Base-by-base conservation (phyloP, 92 coral and sea anemone genomes). In the Epizoanthus fatuus region DNA sequence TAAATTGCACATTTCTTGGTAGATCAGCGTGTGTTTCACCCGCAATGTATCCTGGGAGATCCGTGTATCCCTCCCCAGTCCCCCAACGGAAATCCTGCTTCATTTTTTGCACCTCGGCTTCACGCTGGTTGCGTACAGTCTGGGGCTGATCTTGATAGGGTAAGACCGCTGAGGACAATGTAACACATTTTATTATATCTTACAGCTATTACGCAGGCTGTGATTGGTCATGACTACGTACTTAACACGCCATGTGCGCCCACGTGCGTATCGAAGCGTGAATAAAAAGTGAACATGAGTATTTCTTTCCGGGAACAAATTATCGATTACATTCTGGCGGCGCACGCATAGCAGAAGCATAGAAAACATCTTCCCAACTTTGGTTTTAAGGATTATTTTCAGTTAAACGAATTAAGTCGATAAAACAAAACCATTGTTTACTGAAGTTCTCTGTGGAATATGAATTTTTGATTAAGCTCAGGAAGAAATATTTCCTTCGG, bases 61-160 rank as follows among this genome's bases (percentile, higher is more conserved):
- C 78, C 4, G 13, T 72, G 62, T 72, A 72, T 11, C 39, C 78
- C 20, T 72, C 56, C 15, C 13, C 78, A 5, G 25, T 72, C 62
- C 78, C 78, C 78, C 78, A 72, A 52, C 78, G 78, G 62, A 51
- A 72, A 52, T 52, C 39, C 11, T 51, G 78, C 78, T 51, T 59
- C 78, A 52, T 72, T 20, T 16, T 51, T 52, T 72, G 78, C 9
- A 72, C 0, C 16, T 72, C 78, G 7, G 52, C 52, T 47, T 72
- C 53, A 3, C 78, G 44, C 78, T 72, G 78, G 52, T 29, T 35
- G 22, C 77, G 77, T 51, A 72, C 77, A 51, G 52, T 32, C 13
- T 72, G 59, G 3, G 77, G 77, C 63, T 57, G 63, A 22, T 57
- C 63, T 57, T 57, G 63, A 57, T 57, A 16, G 22, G 63, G 63